Conservation (phyloP, 2,888 invertebrate species). For the Scaptomyza parva region DNA sequence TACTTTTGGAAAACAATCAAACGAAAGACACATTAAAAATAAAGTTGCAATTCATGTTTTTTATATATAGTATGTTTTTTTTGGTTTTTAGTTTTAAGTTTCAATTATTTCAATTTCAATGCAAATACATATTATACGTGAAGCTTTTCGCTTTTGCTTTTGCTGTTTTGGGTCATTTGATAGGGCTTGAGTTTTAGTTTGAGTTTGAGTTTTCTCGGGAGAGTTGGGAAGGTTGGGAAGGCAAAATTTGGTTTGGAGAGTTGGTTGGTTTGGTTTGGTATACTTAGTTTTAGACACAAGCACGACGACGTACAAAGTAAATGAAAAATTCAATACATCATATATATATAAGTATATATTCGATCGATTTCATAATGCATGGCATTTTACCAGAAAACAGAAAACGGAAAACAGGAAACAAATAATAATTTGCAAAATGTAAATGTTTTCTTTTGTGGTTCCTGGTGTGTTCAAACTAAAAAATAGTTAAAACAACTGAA, state of each 20-base stretch:
- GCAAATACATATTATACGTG: conserved; percentile 51
- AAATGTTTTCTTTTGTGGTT: conserved; percentile 10
- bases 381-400: conserved; percentile 62
- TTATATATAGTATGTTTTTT: conserved; percentile 5
- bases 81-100: conserved; percentile 14
- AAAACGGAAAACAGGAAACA: conserved; percentile 31
- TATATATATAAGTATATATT: conserved; percentile 64
- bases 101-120: conserved; percentile 42
- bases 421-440: conserved; percentile 28
- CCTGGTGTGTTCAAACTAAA: conserved; percentile 3
- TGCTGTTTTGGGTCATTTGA: conserved; percentile 41
- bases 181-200: too few species aligned
- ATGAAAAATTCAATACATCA: conserved; percentile 66
- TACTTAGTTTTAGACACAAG: conserved; percentile 76
- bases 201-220: neutral
- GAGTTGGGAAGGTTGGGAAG: neutral
- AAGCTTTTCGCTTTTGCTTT: conserved; percentile 56
- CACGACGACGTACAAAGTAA: conserved; percentile 75
- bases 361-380: conserved; percentile 67
- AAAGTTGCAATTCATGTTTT: conserved; percentile 32
- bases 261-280: conserved; percentile 34
- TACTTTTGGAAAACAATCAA: conserved; percentile 9
- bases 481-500: conserved; percentile 2
- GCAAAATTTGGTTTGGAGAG: conserved; percentile 36
- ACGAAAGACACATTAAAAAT: conserved; percentile 35